These are phyloP conservation scores for Trissolcus brochymenae DNA, from an alignment of 2,888 invertebrate genomes.

Conservation along the genomic window DNA sequence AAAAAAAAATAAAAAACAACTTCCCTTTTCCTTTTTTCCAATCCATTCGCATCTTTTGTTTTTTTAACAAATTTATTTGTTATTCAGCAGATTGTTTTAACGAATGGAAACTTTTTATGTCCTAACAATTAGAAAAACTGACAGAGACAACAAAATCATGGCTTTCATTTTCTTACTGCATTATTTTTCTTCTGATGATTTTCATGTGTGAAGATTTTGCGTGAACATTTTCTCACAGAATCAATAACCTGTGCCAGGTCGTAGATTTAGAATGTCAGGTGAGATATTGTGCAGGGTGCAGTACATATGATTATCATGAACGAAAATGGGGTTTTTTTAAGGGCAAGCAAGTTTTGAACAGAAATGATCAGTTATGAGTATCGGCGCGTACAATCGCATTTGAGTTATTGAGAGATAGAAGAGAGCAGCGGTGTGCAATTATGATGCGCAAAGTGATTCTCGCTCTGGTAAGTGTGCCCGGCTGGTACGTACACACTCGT, in stretches of 20 bases:
- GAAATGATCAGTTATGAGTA: conserved; percentile 43
- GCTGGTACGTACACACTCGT: conserved; percentile 10
- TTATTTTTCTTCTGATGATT: too few species aligned
- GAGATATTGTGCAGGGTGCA: conserved; percentile 14
- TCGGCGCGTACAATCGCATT: conserved; percentile 60
- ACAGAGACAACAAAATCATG: too few species aligned
- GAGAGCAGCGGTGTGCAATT: conserved; percentile 64
- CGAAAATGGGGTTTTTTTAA: conserved; percentile 35
- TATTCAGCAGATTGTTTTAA: too few species aligned
- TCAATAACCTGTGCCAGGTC: conserved; percentile 3
- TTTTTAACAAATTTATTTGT: too few species aligned
- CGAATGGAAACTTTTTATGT: too few species aligned
- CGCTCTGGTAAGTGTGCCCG: conserved; percentile 53
- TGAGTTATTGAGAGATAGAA: conserved; percentile 73
- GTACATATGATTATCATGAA: conserved; percentile 39
- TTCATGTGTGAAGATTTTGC: neutral
- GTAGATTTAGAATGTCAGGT: conserved; percentile 20
- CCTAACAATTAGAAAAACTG: too few species aligned
- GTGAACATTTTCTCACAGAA: neutral
- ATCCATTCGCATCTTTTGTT: too few species aligned
- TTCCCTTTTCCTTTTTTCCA: too few species aligned
- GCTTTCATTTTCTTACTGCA: too few species aligned
- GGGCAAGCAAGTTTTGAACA: conserved; percentile 34
- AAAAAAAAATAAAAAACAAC: too few species aligned
- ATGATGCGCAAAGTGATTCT: conserved; percentile 73